Evolutionary conservation across 1,140 invertebrate genomes (phyloP).

Genomic region (Drosophila azteca): DNA sequence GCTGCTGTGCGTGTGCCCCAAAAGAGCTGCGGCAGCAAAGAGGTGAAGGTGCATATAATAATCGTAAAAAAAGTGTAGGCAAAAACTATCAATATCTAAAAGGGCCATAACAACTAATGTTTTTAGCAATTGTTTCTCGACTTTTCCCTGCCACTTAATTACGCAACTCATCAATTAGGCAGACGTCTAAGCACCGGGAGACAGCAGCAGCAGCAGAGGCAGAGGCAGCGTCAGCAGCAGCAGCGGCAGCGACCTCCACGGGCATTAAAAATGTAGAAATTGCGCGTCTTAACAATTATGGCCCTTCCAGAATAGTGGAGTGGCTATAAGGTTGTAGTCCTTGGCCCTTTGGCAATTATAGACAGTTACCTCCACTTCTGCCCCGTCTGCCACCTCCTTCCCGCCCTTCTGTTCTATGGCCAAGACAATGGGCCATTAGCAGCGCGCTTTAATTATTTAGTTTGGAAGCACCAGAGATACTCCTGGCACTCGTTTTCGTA

Average conservation of each 20-base stretch:
- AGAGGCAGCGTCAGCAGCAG: neutral
- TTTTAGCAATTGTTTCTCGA: conserved; percentile 54
- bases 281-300: conserved; percentile 81
- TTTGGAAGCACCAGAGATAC: conserved; percentile 53
- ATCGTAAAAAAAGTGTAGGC: conserved; percentile 27
- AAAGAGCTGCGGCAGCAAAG: conserved; percentile 4
- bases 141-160: conserved; percentile 78
- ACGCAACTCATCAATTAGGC: conserved; percentile 82
- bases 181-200: conserved; percentile 6
- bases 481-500: neutral
- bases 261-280: conserved; percentile 80
- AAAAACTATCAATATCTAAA: conserved; percentile 50
- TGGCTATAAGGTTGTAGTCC: conserved; percentile 47
- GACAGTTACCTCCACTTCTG: conserved; percentile 36
- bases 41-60: conserved; percentile 32
- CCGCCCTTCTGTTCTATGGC: neutral
- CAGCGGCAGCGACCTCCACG: conserved; percentile 9
- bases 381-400: neutral
- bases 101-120: conserved; percentile 56
- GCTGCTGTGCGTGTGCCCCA: conserved; percentile 20
- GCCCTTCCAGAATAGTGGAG: conserved; percentile 36
- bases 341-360: conserved; percentile 59
- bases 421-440: conserved; percentile 79
- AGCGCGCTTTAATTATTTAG: conserved; percentile 81
- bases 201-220: neutral